Conservation (phyloP, 2,113 vertebrate genomes). For the Riparia riparia region DNA sequence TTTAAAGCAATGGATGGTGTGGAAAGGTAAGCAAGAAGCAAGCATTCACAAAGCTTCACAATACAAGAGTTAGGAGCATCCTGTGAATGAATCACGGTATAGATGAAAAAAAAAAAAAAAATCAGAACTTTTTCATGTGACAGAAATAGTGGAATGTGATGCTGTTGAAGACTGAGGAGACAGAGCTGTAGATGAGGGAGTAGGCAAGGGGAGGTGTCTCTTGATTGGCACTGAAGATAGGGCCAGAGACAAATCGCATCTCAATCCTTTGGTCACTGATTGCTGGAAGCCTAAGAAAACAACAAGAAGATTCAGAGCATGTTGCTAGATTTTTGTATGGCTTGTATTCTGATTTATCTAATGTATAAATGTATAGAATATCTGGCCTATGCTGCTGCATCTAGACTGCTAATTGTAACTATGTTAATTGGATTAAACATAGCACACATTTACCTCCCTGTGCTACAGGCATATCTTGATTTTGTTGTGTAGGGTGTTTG, state of each 20-base stretch:
- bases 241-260: background rate
- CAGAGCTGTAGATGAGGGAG: background rate
- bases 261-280: background rate
- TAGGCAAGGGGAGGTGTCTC: background rate
- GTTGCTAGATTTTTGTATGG: background rate
- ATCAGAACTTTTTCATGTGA: background rate
- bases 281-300: background rate
- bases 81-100: background rate
- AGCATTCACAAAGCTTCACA: background rate
- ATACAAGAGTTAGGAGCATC: background rate
- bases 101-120: background rate
- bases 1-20: background rate
- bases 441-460: background rate
- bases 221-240: background rate
- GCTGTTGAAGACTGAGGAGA: background rate
- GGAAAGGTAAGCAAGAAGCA: background rate
- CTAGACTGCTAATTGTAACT: background rate
- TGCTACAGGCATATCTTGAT: background rate
- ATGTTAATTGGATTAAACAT: background rate
- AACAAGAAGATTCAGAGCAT: background rate
- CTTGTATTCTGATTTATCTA: background rate
- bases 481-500: background rate
- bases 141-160: background rate
- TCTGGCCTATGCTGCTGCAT: background rate
- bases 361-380: background rate